phyloP scores from a whole-genome alignment of 2,888 invertebrate genomes.

The Panzeria rudis region DNA sequence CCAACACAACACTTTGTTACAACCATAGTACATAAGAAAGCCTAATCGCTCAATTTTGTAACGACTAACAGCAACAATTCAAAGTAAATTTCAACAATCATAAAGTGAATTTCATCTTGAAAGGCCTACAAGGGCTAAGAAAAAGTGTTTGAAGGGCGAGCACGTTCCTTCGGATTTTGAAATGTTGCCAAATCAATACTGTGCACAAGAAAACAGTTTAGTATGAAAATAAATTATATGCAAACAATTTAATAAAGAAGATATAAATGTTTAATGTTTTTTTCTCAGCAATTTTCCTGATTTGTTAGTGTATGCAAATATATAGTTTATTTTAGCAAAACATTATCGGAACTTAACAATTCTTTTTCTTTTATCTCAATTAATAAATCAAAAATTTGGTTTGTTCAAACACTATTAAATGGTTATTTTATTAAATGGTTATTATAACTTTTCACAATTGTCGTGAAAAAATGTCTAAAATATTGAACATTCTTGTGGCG shows the following conservation, averaged over 20 bases:
- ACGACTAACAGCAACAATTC: constrained; percentile 36
- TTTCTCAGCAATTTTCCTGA: not conserved
- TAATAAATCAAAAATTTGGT: too few relatives aligned
- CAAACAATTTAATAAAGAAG: not conserved
- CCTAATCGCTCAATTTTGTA: constrained; percentile 26
- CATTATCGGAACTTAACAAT: too few relatives aligned
- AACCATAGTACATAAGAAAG: constrained; percentile 8
- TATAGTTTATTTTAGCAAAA: too few relatives aligned
- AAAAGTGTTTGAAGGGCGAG: constrained; percentile 3
- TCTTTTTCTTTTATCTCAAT: too few relatives aligned
- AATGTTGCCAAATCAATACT: constrained; percentile 42
- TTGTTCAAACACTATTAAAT: too few relatives aligned
- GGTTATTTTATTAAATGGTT: too few relatives aligned
- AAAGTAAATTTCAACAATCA: constrained; percentile 38
- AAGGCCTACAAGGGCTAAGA: constrained; percentile 41
- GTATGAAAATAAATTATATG: constrained; percentile 5
- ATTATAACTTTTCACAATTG: too few relatives aligned
- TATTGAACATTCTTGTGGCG: too few relatives aligned
- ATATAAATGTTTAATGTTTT: not conserved
- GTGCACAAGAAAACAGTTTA: not conserved
- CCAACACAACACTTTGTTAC: constrained; percentile 9
- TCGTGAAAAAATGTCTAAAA: too few relatives aligned
- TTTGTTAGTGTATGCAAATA: too few relatives aligned
- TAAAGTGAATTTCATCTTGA: constrained; percentile 40
- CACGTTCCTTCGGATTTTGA: constrained; percentile 32